A percentile compares a stretch with the other conserved stretches of the same genome.
These are phyloP conservation scores for Druon quercuslanigerum DNA, from an alignment of 1,140 invertebrate species.

Conservation along the genomic window DNA sequence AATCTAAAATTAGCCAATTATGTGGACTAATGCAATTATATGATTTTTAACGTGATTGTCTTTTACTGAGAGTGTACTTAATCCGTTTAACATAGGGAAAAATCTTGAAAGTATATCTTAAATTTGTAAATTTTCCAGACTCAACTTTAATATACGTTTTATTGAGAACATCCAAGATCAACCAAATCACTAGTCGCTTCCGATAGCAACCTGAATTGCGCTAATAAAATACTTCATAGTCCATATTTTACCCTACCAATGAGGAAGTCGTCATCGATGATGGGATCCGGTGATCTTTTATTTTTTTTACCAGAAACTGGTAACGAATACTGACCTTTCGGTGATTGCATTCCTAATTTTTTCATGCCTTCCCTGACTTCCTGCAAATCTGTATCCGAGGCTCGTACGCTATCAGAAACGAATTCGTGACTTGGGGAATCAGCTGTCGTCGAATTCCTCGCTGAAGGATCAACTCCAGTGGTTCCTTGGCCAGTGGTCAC, in stretches of 20 bases:
- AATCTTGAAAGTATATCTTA: too few species aligned
- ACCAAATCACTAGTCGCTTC: too few species aligned
- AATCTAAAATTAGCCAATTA: too few species aligned
- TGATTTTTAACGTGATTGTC: too few species aligned
- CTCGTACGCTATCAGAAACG: slow-evolving; percentile 82
- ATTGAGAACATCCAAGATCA: too few species aligned
- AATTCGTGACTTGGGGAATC: slow-evolving; percentile 77
- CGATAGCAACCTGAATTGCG: background rate
- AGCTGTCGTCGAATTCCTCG: slow-evolving; percentile 45
- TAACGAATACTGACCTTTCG: slow-evolving; percentile 69
- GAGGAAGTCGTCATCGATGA: background rate
- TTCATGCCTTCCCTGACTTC: slow-evolving; percentile 83
- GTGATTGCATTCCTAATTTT: slow-evolving; percentile 77
- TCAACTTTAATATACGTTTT: too few species aligned
- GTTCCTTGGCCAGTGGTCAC: slow-evolving; percentile 58
- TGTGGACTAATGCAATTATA: too few species aligned
- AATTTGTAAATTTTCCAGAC: too few species aligned
- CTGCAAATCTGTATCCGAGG: slow-evolving; percentile 79
- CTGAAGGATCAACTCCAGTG: slow-evolving; percentile 43
- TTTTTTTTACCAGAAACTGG: background rate
- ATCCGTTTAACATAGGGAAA: too few species aligned
- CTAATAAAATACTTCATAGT: background rate
- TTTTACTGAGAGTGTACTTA: too few species aligned
- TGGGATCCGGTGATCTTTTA: background rate
- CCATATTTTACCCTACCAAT: background rate